Evolutionary conservation across 2,888 invertebrate genomes (phyloP).

Genomic region (Elegia similella): DNA sequence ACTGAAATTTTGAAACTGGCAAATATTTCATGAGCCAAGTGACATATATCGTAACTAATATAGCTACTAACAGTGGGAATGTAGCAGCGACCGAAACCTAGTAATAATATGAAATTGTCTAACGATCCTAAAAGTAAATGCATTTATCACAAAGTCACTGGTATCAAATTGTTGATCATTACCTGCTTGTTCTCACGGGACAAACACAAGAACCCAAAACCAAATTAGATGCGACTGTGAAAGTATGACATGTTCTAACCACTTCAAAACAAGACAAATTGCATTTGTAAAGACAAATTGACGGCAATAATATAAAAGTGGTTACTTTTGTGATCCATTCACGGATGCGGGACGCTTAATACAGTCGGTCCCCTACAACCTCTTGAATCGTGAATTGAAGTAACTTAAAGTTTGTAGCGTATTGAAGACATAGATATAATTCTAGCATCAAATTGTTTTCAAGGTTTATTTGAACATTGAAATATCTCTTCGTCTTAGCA

Average conservation of each 20-base stretch:
- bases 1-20: too few relatives aligned
- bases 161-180: constrained; percentile 1
- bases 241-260: constrained; percentile 16
- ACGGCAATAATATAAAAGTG: constrained; percentile 17
- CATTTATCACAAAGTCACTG: constrained; percentile 5
- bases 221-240: constrained; percentile 1
- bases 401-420: not conserved
- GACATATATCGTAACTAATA: too few relatives aligned
- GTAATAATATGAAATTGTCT: not conserved
- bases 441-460: not conserved
- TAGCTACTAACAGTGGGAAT: too few relatives aligned
- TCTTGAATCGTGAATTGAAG: not conserved
- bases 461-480: not conserved
- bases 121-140: not conserved
- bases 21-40: too few relatives aligned
- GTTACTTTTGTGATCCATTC: constrained; percentile 9
- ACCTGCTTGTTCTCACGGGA: constrained; percentile 18
- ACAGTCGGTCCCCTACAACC: not conserved
- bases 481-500: not conserved
- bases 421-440: not conserved
- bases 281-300: constrained; percentile 23
- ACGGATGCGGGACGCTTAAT: constrained; percentile 2
- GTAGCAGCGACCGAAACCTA: too few relatives aligned
- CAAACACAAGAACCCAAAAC: constrained; percentile 4
- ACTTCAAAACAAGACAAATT: constrained; percentile 26